Evolutionary conservation across 2,888 invertebrate genomes (phyloP).

Genomic region (Anagyrus pseudococci): DNA sequence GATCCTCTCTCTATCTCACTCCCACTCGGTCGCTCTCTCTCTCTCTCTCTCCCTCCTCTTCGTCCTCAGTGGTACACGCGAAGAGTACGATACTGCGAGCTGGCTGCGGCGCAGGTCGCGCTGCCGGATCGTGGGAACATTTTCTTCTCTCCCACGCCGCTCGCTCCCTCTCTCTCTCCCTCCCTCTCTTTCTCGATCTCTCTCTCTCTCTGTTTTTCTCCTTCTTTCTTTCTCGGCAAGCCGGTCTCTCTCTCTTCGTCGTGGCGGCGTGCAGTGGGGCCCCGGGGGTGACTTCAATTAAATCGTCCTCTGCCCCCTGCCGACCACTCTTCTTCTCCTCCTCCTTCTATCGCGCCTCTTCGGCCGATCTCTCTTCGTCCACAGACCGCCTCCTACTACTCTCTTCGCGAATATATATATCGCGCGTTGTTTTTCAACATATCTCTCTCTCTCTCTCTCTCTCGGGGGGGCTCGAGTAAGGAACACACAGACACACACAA

Average conservation of each 20-base stretch:
- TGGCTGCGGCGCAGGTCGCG: constrained; percentile 30
- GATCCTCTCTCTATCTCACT: neutral
- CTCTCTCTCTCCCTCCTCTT: constrained; percentile 2
- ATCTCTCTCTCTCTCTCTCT: no score
- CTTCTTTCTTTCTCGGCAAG: neutral
- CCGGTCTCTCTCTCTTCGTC: neutral
- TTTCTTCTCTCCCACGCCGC: constrained; percentile 51
- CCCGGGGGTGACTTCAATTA: constrained; percentile 29
- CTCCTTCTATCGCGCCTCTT: no score
- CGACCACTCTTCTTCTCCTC: constrained; percentile 11
- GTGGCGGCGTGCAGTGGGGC: neutral
- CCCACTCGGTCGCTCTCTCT: neutral
- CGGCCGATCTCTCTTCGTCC: no score
- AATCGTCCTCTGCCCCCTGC: constrained; percentile 22
- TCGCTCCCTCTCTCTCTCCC: neutral
- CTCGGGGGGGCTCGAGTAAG: no score
- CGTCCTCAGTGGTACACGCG: constrained; percentile 21
- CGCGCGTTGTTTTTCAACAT: no score
- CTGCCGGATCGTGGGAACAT: constrained; percentile 57
- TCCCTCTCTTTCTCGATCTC: neutral
- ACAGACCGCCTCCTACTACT: no score
- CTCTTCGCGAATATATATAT: no score
- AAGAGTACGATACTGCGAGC: constrained; percentile 3
- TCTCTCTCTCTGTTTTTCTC: neutral
- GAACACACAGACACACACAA: no score